Evolutionary conservation across 2,797 vertebrate species (phyloP), one percentile per base, ranked within the genome.

Genomic region (Gallirallus australis): DNA sequence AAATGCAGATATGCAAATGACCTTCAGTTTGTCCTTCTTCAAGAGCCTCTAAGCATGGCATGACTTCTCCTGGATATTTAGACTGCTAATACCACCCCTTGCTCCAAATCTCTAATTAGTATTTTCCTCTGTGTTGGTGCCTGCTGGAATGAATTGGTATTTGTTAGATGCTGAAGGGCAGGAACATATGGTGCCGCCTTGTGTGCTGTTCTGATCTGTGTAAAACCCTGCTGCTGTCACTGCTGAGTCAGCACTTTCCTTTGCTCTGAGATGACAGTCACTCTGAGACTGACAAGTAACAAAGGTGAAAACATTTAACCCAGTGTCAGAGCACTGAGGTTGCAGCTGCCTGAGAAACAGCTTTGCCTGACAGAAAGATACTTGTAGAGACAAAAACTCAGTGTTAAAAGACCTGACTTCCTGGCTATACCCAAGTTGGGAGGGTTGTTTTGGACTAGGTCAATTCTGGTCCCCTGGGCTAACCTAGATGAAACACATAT

Each of bases 101-200:
- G 78, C 82, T 93, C 63, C 70, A 79, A 78, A 73, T 84, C 70
- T 93, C 85, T 96, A 90, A 93, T 90, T 90, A 94, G 73, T 45
- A 79, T 91, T 95, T 94, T 52, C 60, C 90, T 90, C 73, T 91
- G 54, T 66, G 85, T 81, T 92, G 42, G 16, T 72, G 79, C 77
- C 87, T 96, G 90, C 87, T 91, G 85, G 88, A 96, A 94, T 96
- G 86, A 97, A 95, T 89, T 95, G 90, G 66, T 90, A 93, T 60
- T 94, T 94, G 70, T 86, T 75, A 94, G 83, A 90, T 40, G 87
- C 93, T 94, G 93, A 95, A 95, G 73, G 93, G 91, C 73, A 93
- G 87, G 82, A 96, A 88, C 91, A 96, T 88, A 93, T 91, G 93
- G 82, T 94, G 85, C 93, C 85, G 88, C 87, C 76, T 85, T 85